Base-by-base conservation (phyloP, 2,113 vertebrate species). In the Zosterops borbonicus region DNA sequence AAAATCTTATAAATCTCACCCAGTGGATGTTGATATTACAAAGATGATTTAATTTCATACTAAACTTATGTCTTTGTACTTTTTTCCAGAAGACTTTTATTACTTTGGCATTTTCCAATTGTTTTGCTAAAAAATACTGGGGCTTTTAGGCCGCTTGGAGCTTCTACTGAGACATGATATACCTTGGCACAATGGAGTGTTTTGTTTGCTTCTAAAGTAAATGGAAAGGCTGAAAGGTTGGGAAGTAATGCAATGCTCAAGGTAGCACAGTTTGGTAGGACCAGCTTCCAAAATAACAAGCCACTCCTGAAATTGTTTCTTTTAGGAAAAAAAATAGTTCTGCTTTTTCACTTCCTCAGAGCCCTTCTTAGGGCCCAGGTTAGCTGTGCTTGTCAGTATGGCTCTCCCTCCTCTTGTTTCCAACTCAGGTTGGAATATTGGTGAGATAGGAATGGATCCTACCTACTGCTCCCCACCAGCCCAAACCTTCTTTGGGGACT, bases 351-450 rank as follows among this genome's bases (percentile, higher is more conserved):
- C 60, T 69, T 83, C 21, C 35, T 80, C n/a, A 37, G 27, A 60
- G n/a, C 6, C 55, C 21, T 58, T 69, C 10, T 35, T 58, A 62
- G 23, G 15, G 53, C 47, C 25, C 0, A 1, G 3, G 0, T 76
- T 41, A 41, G 6, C 22, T 78, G 33, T 39, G 25, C 21, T 75
- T 58, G 39, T 22, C 6, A 5, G 12, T 4, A 4, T 8, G 27
- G 19, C 13, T 80, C 16, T 76, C 65, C 28, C 46, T 64, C 9
- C 13, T 73, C 31, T 85, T 46, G 37, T 4, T 58, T 22, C n/a
- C 58, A 52, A 0, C 16, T 58, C 25, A 46, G 28, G 22, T 15
- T 62, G 21, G 60, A 91, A 35, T 49, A 25, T 4, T 37, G 56
- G 17, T 60, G 78, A 69, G 28, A 39, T 9, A 17, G 31, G 41